Conservation (phyloP, 2,888 invertebrate genomes). For the Ochlodes sylvanus region DNA sequence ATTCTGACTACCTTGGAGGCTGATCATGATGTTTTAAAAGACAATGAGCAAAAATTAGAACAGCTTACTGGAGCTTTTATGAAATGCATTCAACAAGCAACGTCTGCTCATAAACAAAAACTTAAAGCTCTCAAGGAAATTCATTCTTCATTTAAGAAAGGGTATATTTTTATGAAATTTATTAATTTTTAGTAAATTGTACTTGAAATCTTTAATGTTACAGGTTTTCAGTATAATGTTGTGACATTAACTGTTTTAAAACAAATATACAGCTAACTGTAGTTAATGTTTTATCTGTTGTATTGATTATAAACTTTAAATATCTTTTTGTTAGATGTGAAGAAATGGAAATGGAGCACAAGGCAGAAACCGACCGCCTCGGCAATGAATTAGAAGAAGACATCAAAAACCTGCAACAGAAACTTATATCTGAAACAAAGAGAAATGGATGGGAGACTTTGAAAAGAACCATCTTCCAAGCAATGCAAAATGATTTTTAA, state of each 20-base stretch:
- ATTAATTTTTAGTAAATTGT: background rate
- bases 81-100: slow-evolving; percentile 70
- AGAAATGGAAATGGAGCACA: slow-evolving; percentile 64
- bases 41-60: slow-evolving; percentile 73
- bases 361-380: slow-evolving; percentile 61
- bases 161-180: slow-evolving; percentile 52
- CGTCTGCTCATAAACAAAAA: slow-evolving; percentile 65
- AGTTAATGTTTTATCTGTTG: too few relatives aligned
- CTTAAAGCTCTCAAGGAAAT: slow-evolving; percentile 65
- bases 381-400: slow-evolving; percentile 68
- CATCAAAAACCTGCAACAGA: slow-evolving; percentile 66
- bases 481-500: slow-evolving; percentile 72
- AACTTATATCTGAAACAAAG: slow-evolving; percentile 69
- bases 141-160: slow-evolving; percentile 60
- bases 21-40: slow-evolving; percentile 67
- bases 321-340: slow-evolving; percentile 57
- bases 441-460: slow-evolving; percentile 68
- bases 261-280: too few relatives aligned
- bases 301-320: background rate
- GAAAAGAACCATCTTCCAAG: slow-evolving; percentile 65
- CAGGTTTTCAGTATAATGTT: too few relatives aligned
- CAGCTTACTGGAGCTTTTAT: slow-evolving; percentile 63
- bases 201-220: background rate
- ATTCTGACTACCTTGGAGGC: slow-evolving; percentile 61
- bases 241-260: too few relatives aligned